Evolutionary conservation across 2,113 vertebrate genomes (phyloP).

Genomic region (Cheilinus undulatus): DNA sequence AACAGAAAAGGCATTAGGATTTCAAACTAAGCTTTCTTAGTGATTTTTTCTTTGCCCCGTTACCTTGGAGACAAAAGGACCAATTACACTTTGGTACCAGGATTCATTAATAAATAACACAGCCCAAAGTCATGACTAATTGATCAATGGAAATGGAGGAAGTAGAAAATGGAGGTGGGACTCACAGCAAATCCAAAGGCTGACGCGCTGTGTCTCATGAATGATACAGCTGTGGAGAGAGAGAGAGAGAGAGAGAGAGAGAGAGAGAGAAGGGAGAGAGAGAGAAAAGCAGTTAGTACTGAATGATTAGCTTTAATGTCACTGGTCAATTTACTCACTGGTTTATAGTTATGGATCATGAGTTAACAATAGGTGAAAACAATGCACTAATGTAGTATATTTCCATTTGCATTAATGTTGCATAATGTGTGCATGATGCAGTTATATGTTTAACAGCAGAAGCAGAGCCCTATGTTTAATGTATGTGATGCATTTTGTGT

Average conservation of each 20-base stretch:
- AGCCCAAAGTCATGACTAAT: constrained; percentile 65
- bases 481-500: too few relatives aligned
- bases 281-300: constrained; percentile 26
- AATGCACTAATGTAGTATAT: background rate
- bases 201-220: constrained; percentile 98
- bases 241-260: constrained; percentile 21
- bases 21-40: too few relatives aligned
- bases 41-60: constrained; percentile 56
- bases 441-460: too few relatives aligned
- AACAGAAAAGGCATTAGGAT: constrained; percentile 23
- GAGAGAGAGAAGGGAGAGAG: constrained; percentile 14
- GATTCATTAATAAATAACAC: constrained; percentile 66
- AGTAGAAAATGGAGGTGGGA: constrained; percentile 67
- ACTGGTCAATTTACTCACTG: background rate
- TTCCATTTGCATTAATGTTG: background rate
- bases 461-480: too few relatives aligned
- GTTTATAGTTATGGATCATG: background rate
- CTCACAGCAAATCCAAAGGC: constrained; percentile 99
- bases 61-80: constrained; percentile 75
- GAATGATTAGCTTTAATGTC: background rate
- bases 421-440: too few relatives aligned
- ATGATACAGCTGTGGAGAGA: constrained; percentile 90
- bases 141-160: constrained; percentile 55
- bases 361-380: background rate
- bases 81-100: constrained; percentile 45